Evolutionary conservation across 2,797 vertebrate genomes (phyloP).

Genomic region (Neosilurus mollespiculum): DNA sequence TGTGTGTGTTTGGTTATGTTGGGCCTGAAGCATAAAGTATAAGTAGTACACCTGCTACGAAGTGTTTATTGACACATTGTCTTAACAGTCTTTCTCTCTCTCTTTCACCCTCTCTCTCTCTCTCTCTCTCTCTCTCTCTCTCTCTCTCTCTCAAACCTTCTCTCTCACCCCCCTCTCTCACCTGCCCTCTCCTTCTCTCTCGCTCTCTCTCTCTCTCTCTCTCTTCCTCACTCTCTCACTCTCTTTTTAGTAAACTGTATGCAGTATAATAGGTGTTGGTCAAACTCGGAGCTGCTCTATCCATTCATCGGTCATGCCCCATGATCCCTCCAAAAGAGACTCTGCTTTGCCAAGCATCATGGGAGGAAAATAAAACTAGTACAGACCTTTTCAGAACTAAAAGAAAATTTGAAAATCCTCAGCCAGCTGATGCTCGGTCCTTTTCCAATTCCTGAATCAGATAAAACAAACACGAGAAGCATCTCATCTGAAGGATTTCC

Average conservation of each 20-base stretch:
- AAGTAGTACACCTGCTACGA: not conserved
- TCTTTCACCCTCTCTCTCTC: conserved; percentile 24
- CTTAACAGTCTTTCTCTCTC: conserved; percentile 11
- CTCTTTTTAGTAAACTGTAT: conserved; percentile 61
- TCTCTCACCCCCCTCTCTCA: conserved; percentile 23
- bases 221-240: conserved; percentile 30
- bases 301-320: conserved; percentile 32
- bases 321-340: conserved; percentile 27
- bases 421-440: not conserved
- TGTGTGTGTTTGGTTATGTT: conserved; percentile 20
- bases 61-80: not conserved
- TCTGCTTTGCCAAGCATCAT: conserved; percentile 45
- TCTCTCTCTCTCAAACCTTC: conserved; percentile 13
- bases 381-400: conserved; percentile 17
- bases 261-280: conserved; percentile 34
- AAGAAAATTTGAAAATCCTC: not conserved
- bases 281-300: conserved; percentile 22
- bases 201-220: conserved; percentile 20
- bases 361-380: conserved; percentile 33
- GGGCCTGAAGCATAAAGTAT: not conserved
- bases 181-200: conserved; percentile 14
- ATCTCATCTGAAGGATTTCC: not conserved
- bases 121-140: conserved; percentile 24
- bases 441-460: not conserved
- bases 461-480: not conserved